A percentile compares a stretch with the other conserved stretches of the same genome.
These are phyloP conservation scores for Triplophysa bombifrons DNA, from an alignment of 2,797 vertebrate genomes.

Conservation along the genomic window DNA sequence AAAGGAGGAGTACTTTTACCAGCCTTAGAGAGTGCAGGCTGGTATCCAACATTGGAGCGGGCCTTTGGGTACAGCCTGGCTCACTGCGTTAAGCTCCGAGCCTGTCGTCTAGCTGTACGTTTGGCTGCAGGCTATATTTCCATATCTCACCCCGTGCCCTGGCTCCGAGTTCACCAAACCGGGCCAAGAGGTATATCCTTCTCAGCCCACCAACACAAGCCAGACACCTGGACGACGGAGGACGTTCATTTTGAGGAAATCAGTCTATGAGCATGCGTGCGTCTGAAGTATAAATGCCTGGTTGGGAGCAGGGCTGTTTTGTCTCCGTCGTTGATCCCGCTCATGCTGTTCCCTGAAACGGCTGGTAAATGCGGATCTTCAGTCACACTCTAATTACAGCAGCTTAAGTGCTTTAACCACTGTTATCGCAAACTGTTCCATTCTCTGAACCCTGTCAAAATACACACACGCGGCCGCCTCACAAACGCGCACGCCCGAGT, in stretches of 20 bases:
- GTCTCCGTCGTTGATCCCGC: slow-evolving; percentile 64
- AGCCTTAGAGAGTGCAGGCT: slow-evolving; percentile 38
- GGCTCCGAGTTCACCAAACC: slow-evolving; percentile 9
- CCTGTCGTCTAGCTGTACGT: slow-evolving; percentile 12
- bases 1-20: slow-evolving; percentile 31
- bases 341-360: slow-evolving; percentile 75
- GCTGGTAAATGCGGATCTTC: slow-evolving; percentile 80
- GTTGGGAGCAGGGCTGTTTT: slow-evolving; percentile 58
- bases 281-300: slow-evolving; percentile 52
- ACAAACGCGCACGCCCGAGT: slow-evolving; percentile 8
- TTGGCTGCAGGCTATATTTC: slow-evolving; percentile 1
- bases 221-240: slow-evolving; percentile 9
- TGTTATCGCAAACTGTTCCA: slow-evolving; percentile 77
- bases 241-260: slow-evolving; percentile 9
- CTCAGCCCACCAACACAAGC: not conserved
- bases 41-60: slow-evolving; percentile 21
- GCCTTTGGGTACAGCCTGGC: slow-evolving; percentile 39
- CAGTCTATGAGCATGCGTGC: slow-evolving; percentile 57
- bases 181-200: slow-evolving; percentile 40
- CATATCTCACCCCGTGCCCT: slow-evolving; percentile 30
- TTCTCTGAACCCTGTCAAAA: slow-evolving; percentile 68
- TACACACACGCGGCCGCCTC: slow-evolving; percentile 43
- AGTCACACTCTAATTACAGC: slow-evolving; percentile 82
- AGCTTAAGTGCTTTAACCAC: slow-evolving; percentile 83
- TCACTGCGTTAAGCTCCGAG: slow-evolving; percentile 24